phyloP scores from a whole-genome alignment of 2,888 invertebrate species.

The Chrysomela aeneicollis region DNA sequence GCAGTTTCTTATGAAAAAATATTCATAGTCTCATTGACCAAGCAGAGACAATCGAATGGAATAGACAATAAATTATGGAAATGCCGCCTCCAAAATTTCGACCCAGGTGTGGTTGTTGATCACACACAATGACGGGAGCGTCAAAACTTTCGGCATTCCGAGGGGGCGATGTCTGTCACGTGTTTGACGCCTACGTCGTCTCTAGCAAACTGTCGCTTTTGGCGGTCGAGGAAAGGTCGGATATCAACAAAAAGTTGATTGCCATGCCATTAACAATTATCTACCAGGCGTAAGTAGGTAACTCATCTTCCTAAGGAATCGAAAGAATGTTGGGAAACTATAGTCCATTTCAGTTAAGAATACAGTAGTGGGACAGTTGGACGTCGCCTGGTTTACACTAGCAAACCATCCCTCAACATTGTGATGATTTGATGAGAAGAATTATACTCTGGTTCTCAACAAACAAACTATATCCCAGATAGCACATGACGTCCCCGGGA shows the following conservation, averaged over 20 bases:
- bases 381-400: too few species aligned
- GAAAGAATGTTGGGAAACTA: too few species aligned
- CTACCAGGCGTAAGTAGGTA: too few species aligned
- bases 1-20: not conserved
- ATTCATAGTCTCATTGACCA: conserved; percentile 5
- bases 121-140: conserved; percentile 30
- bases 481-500: too few species aligned
- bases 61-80: conserved; percentile 10
- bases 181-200: conserved; percentile 27
- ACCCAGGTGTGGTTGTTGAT: conserved; percentile 14
- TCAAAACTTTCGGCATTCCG: conserved; percentile 22
- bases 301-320: too few species aligned
- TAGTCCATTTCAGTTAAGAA: too few species aligned
- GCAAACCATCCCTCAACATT: too few species aligned
- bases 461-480: too few species aligned
- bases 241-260: not conserved
- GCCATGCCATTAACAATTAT: not conserved
- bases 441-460: too few species aligned
- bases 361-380: too few species aligned
- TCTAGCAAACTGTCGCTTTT: conserved; percentile 10
- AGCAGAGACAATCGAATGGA: conserved; percentile 4
- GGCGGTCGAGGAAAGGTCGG: not conserved
- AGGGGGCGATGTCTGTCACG: conserved; percentile 29
- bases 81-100: conserved; percentile 20
- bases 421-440: too few species aligned